A percentile compares a stretch with the other conserved stretches of the same genome.
These are phyloP conservation scores for Euplexia lucipara DNA, from an alignment of 2,888 invertebrate species.

Conservation along the genomic window DNA sequence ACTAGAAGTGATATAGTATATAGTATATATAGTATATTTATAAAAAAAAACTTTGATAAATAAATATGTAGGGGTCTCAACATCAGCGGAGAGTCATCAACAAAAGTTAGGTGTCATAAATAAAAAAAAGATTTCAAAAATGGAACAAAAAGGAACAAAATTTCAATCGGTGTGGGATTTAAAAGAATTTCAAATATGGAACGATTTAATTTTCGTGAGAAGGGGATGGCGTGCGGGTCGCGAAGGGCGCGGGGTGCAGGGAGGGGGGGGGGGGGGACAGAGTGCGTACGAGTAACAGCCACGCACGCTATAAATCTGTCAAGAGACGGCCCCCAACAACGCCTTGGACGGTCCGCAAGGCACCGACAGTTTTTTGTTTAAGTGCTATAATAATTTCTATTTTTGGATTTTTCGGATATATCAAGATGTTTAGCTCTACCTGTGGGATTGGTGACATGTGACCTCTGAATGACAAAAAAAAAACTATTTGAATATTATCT, in stretches of 20 bases:
- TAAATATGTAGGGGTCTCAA: conserved; percentile 39
- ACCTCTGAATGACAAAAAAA: conserved; percentile 14
- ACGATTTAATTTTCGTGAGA: conserved; percentile 83
- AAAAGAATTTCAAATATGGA: conserved; percentile 79
- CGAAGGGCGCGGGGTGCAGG: conserved; percentile 53
- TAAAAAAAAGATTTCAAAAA: conserved; percentile 58
- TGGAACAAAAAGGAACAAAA: conserved; percentile 66
- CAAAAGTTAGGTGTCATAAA: conserved; percentile 65
- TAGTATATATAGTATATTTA: not conserved
- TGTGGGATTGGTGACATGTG: conserved; percentile 44
- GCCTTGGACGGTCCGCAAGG: conserved; percentile 80
- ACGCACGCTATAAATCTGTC: conserved; percentile 88
- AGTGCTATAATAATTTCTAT: conserved; percentile 65
- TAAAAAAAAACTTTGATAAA: conserved; percentile 13
- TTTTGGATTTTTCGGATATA: conserved; percentile 49
- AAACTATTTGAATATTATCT: too few species aligned
- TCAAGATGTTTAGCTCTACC: conserved; percentile 61
- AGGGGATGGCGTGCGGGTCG: conserved; percentile 68
- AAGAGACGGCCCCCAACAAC: conserved; percentile 81
- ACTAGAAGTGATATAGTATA: conserved; percentile 10
- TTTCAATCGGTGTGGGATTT: conserved; percentile 74
- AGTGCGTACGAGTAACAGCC: conserved; percentile 80
- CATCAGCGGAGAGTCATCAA: conserved; percentile 50
- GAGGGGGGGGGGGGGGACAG: conserved; percentile 56
- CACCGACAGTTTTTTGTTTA: conserved; percentile 67